phyloP scores from a whole-genome alignment of 2,888 invertebrate genomes.

The Cheiracanthium punctorium region DNA sequence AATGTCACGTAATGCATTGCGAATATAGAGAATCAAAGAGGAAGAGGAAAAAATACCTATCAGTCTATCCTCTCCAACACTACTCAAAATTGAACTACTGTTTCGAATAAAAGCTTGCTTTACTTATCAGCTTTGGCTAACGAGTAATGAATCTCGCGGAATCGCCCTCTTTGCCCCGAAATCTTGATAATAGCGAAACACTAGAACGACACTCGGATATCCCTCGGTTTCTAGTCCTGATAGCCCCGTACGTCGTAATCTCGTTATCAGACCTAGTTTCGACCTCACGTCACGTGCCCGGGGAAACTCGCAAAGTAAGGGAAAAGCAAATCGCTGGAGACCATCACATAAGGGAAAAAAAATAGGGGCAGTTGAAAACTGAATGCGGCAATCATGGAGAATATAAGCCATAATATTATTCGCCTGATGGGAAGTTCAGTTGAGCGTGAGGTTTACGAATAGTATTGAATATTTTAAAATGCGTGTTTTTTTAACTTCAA shows the following conservation, averaged over 20 bases:
- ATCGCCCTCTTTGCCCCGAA: not conserved
- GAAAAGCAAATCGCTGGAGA: slow-evolving; percentile 5
- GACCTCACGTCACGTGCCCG: slow-evolving; percentile 4
- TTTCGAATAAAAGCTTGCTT: not conserved
- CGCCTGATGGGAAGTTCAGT: not conserved
- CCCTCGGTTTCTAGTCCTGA: not conserved
- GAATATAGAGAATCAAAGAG: too few species aligned
- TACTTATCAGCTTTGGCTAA: not conserved
- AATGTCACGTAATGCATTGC: too few species aligned
- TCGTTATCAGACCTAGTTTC: slow-evolving; percentile 10
- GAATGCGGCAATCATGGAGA: not conserved
- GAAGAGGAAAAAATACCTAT: too few species aligned
- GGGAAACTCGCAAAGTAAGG: not conserved
- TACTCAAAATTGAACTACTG: too few species aligned
- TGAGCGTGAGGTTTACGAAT: too few species aligned
- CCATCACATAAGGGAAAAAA: not conserved
- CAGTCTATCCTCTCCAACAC: too few species aligned
- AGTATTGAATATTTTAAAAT: too few species aligned
- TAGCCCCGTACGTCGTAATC: not conserved
- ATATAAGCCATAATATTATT: not conserved
- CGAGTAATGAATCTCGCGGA: slow-evolving; percentile 1
- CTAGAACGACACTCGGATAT: not conserved
- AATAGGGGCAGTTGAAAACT: not conserved
- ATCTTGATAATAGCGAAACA: slow-evolving; percentile 13
- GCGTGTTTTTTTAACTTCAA: too few species aligned